Conservation (phyloP, 2,113 vertebrate genomes). For the Ginglymostoma cirratum region DNA sequence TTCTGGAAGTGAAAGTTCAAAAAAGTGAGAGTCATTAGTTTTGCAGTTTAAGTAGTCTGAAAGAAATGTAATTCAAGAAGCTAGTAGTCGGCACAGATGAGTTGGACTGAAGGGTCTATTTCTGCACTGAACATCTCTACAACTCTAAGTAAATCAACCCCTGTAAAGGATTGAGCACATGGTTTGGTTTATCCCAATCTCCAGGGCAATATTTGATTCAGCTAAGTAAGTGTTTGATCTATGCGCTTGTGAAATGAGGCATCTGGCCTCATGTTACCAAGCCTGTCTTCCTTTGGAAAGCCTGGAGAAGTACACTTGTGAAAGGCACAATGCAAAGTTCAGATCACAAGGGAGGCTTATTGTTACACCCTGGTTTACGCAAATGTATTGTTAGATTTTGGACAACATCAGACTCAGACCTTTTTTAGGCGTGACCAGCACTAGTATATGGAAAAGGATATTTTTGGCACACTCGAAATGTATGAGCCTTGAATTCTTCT, state of each 20-base stretch:
- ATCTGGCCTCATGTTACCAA: not conserved
- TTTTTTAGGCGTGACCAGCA: not conserved
- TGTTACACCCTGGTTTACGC: not conserved
- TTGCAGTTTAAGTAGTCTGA: not conserved
- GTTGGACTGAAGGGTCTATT: too few species aligned
- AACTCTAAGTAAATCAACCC: not conserved
- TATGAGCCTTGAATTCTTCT: not conserved
- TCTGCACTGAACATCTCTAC: too few species aligned
- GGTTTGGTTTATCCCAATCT: not conserved
- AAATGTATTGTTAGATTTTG: not conserved
- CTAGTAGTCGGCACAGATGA: too few species aligned
- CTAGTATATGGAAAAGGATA: not conserved
- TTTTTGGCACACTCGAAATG: not conserved
- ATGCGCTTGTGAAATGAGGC: not conserved
- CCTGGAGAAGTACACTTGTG: not conserved
- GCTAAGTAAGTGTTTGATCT: not conserved
- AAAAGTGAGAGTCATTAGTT: not conserved
- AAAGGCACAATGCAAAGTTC: not conserved
- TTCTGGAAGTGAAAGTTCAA: not conserved
- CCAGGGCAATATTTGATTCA: not conserved
- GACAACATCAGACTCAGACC: not conserved
- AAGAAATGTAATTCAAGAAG: not conserved
- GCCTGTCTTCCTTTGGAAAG: not conserved
- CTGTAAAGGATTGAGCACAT: not conserved
- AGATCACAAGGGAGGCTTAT: not conserved